These are phyloP conservation scores for Andrena fulva DNA, from an alignment of 2,888 invertebrate species.

Conservation along the genomic window DNA sequence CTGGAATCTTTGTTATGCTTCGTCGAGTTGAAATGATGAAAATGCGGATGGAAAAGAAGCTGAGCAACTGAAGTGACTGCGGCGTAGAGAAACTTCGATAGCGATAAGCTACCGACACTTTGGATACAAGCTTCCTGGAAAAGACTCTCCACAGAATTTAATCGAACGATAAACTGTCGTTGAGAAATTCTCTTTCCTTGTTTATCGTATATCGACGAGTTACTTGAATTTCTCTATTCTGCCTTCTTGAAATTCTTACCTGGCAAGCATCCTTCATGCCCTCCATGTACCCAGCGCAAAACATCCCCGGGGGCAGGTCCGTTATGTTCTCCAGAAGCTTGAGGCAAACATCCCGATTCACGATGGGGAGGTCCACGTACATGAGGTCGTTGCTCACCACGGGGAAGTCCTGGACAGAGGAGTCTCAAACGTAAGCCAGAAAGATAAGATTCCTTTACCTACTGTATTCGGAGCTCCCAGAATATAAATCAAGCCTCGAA, in stretches of 20 bases:
- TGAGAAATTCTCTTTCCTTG: not conserved
- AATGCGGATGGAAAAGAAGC: no score
- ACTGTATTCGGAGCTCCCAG: no score
- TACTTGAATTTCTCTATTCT: not conserved
- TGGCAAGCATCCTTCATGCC: conserved; percentile 79
- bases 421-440: not conserved
- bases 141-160: not conserved
- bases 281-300: conserved; percentile 78
- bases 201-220: no score
- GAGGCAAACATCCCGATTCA: conserved; percentile 63
- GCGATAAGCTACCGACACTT: no score
- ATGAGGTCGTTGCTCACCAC: conserved; percentile 71
- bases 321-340: conserved; percentile 66
- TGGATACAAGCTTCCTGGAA: no score
- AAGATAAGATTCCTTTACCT: no score
- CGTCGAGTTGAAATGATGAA: no score
- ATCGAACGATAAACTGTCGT: not conserved
- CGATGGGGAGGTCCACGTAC: conserved; percentile 77
- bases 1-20: no score
- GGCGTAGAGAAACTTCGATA: no score
- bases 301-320: conserved; percentile 69
- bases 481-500: no score
- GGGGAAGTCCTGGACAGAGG: conserved; percentile 47
- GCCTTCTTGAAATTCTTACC: conserved; percentile 63
- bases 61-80: no score